Base-by-base conservation (phyloP, 2,113 vertebrate species). In the Chionomys nivalis region DNA sequence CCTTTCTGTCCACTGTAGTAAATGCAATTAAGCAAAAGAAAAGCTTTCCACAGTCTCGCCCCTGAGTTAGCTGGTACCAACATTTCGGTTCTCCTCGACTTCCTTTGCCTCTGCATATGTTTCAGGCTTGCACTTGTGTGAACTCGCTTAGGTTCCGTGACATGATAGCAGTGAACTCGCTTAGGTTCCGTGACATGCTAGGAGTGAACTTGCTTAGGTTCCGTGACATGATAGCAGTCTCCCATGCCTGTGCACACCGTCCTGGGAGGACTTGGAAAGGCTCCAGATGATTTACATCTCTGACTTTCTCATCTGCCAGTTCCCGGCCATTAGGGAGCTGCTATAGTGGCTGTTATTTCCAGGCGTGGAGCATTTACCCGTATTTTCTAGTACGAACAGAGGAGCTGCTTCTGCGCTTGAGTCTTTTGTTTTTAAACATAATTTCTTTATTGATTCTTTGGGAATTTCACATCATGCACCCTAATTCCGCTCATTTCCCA, bases 1-100 rank as follows among this genome's bases (percentile, higher is more conserved):
- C 6, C 21, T 82, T 68, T 44, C 33, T 92, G 31, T 55, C 81
- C 33, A 39, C 87, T 83, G 63, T 85, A 23, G 70, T 76, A 87
- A 91, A 78, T 78, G 55, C 26, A 79, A n/a, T 75, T 83, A 61
- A 68, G 87, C 28, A 76, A 93, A 91, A 39, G 58, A 87, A 63
- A 77, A 81, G 13, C 14, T 13, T 49, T 14, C 68, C 24, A 33
- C 7, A 36, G 3, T 36, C 63, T 49, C 24, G 31, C 10, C 10
- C 61, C 61, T 24, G 75, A 24, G 12, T 75, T 73, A 90, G 61
- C 12, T 1, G 4, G 61, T 92, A 58, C 42, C 36, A 72, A 73
- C 36, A 73, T 61, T 82, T 93, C 19, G 21, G 9, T 26, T 77
- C 87, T 79, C 94, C 79, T 86, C 26, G 39, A 21, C 63, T 44